phyloP scores from a whole-genome alignment of 2,797 vertebrate species.

The Tiaroga cobitis region DNA sequence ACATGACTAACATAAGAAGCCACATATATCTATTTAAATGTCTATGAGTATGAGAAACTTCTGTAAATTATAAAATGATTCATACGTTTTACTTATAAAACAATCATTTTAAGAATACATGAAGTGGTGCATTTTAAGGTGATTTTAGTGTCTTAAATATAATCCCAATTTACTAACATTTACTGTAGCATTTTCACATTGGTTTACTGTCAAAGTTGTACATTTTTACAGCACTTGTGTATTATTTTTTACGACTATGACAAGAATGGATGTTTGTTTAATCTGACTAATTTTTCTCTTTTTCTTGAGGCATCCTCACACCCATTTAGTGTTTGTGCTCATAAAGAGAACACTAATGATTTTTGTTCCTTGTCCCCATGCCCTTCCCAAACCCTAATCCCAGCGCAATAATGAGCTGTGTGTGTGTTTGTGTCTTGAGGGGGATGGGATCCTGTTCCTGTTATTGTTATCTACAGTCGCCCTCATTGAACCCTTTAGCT shows the following conservation, averaged over 20 bases:
- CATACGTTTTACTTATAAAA: background rate
- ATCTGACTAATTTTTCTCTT: background rate
- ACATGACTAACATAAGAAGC: background rate
- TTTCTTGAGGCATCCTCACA: background rate
- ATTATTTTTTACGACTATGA: background rate
- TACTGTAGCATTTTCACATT: background rate
- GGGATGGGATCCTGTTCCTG: constrained; percentile 39
- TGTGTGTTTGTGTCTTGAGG: constrained; percentile 31
- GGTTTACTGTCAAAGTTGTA: background rate
- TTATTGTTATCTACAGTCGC: constrained; percentile 13
- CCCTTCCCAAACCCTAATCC: constrained; percentile 32
- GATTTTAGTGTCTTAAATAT: background rate
- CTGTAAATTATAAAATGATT: background rate
- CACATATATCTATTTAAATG: background rate
- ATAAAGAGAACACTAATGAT: constrained; percentile 47
- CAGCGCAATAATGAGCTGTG: constrained; percentile 54
- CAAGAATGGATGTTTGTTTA: constrained; percentile 5
- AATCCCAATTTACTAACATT: background rate
- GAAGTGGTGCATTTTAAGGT: background rate
- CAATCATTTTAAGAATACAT: background rate
- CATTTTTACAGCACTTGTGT: background rate
- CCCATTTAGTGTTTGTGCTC: background rate
- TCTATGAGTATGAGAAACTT: background rate
- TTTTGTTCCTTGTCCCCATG: constrained; percentile 42
- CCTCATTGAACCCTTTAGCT: constrained; percentile 4